A percentile compares a stretch with the other conserved stretches of the same genome.
Evolutionary conservation across 1,140 invertebrate species (phyloP).

Genomic region (Procambarus clarkii): DNA sequence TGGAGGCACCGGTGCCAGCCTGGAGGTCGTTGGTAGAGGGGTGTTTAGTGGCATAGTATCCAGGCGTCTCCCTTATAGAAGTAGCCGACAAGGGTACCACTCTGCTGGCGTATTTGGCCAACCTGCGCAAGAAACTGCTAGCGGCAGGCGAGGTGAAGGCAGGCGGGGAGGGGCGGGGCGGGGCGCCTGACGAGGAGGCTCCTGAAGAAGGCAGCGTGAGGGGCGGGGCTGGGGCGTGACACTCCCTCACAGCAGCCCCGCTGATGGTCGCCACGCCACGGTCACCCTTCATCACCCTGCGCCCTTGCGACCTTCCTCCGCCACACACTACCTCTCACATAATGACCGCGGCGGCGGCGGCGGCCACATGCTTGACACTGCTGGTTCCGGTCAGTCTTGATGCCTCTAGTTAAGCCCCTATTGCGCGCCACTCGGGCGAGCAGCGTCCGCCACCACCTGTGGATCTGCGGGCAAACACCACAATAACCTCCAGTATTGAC

Average conservation of each 20-base stretch:
- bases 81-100: conserved; percentile 14
- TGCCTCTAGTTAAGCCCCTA: no score
- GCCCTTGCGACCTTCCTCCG: background rate
- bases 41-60: background rate
- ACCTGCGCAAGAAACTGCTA: conserved; percentile 10
- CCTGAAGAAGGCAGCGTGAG: background rate
- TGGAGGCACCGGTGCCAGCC: background rate
- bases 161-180: background rate
- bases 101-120: conserved; percentile 20
- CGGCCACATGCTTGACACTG: no score
- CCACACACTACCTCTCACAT: background rate
- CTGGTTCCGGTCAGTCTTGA: no score
- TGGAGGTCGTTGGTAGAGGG: background rate
- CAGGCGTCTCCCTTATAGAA: background rate
- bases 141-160: background rate
- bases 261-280: conserved; percentile 24
- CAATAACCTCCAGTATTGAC: background rate
- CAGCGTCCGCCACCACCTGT: background rate
- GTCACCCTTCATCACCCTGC: conserved; percentile 26
- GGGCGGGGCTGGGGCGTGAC: background rate
- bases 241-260: conserved; percentile 25
- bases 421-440: no score
- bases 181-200: background rate
- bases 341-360: background rate
- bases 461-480: background rate